Percentiles rank a stretch among this genome's conserved stretches.
These are phyloP conservation scores for Stegodyphus mimosarum DNA, from an alignment of 1,140 invertebrate species.

Conservation along the genomic window DNA sequence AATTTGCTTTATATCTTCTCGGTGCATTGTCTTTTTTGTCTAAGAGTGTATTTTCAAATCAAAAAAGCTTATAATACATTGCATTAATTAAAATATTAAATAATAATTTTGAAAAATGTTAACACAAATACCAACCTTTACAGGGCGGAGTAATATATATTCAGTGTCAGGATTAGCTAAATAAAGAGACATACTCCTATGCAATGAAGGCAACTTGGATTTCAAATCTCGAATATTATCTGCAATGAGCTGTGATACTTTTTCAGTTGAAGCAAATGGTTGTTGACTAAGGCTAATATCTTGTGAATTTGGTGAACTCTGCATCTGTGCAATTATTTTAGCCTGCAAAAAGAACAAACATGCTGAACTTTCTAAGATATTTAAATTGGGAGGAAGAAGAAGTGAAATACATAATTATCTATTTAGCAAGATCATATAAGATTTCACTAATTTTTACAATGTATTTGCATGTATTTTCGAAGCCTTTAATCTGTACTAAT, in stretches of 20 bases:
- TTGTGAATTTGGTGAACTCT: conserved; percentile 66
- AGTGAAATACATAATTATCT: too few relatives aligned
- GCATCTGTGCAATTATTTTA: conserved; percentile 66
- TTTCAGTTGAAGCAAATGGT: conserved; percentile 70
- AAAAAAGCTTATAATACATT: background rate
- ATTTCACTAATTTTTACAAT: too few relatives aligned
- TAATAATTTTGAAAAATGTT: background rate
- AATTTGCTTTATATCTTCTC: too few relatives aligned
- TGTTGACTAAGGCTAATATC: conserved; percentile 67
- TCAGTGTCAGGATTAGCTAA: conserved; percentile 96
- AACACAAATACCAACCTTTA: conserved; percentile 75
- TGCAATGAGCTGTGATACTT: conserved; percentile 68
- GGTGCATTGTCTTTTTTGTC: too few relatives aligned
- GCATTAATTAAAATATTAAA: background rate
- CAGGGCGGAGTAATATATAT: conserved; percentile 92
- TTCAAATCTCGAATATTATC: conserved; percentile 78
- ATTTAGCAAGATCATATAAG: too few relatives aligned
- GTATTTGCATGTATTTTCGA: too few relatives aligned
- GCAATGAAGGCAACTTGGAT: conserved; percentile 80
- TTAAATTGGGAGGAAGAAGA: too few relatives aligned
- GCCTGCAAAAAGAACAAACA: conserved; percentile 64
- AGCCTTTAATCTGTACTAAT: too few relatives aligned
- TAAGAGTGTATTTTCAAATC: too few relatives aligned
- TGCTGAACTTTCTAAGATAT: too few relatives aligned
- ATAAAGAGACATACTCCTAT: conserved; percentile 92